Conservation (phyloP, 2,113 vertebrate genomes). For the Zingel zingel region DNA sequence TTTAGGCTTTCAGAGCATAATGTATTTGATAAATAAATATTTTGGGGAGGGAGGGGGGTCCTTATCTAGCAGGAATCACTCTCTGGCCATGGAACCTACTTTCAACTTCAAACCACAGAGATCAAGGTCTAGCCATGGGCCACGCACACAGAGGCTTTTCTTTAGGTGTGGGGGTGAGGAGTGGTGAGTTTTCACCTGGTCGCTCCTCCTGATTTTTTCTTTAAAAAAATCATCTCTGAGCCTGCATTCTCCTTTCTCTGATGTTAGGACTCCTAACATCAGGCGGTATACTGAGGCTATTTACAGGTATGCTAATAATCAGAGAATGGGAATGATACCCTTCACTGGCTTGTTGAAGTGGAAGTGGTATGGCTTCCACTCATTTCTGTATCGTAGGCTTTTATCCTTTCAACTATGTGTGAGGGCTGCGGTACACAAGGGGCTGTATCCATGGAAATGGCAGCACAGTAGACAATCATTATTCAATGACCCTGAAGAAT, state of each 20-base stretch:
- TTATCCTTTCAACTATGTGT: slow-evolving; percentile 32
- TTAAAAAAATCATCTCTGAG: slow-evolving; percentile 38
- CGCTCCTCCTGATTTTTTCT: slow-evolving; percentile 33
- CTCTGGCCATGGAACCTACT: slow-evolving; percentile 80
- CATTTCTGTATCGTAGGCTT: background rate
- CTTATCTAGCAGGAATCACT: slow-evolving; percentile 83
- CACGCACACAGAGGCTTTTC: slow-evolving; percentile 76
- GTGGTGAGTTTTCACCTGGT: slow-evolving; percentile 61
- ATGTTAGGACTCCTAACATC: background rate
- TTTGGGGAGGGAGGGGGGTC: too few species aligned
- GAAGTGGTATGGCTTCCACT: background rate
- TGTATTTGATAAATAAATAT: background rate
- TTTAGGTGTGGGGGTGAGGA: slow-evolving; percentile 71
- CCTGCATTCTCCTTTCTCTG: background rate
- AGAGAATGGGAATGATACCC: background rate
- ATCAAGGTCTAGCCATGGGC: slow-evolving; percentile 84
- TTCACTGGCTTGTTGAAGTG: background rate
- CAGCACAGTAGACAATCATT: slow-evolving; percentile 56
- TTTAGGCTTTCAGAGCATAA: background rate
- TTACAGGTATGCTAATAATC: slow-evolving; percentile 6
- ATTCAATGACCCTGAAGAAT: slow-evolving; percentile 66
- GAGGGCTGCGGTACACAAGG: slow-evolving; percentile 33
- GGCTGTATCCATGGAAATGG: slow-evolving; percentile 54
- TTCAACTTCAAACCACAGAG: slow-evolving; percentile 85
- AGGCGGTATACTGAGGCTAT: background rate